A percentile compares a stretch with the other conserved stretches of the same genome.
Conservation (phyloP, 2,888 invertebrate genomes). For the Xylota segnis region DNA sequence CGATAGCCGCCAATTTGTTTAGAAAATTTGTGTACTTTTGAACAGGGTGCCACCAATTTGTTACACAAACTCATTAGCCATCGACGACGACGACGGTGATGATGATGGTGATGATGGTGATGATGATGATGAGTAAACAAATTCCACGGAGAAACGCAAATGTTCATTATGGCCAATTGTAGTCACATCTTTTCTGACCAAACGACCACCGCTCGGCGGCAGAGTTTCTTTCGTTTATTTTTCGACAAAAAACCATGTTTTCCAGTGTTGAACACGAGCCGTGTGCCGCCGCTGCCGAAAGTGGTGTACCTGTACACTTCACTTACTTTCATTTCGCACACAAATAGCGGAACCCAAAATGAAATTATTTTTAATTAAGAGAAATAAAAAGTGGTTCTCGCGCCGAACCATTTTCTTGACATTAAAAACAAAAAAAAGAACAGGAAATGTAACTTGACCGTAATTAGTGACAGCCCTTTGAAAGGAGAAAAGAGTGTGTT, state of each 20-base stretch:
- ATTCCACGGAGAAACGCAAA: slow-evolving; percentile 28
- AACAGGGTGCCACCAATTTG: slow-evolving; percentile 51
- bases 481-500: slow-evolving; percentile 14
- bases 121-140: slow-evolving; percentile 11
- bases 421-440: not conserved
- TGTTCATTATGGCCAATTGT: slow-evolving; percentile 42
- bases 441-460: slow-evolving; percentile 41
- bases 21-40: not conserved
- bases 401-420: not conserved
- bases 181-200: not conserved
- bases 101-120: no score
- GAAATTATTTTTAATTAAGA: slow-evolving; percentile 47
- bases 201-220: not conserved
- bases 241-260: slow-evolving; percentile 12
- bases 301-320: slow-evolving; percentile 39
- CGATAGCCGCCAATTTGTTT: slow-evolving; percentile 36
- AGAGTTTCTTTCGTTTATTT: slow-evolving; percentile 24
- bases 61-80: slow-evolving; percentile 51
- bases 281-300: slow-evolving; percentile 11
- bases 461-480: slow-evolving; percentile 26
- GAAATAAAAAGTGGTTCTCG: slow-evolving; percentile 45
- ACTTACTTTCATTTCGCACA: slow-evolving; percentile 68
- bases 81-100: no score
- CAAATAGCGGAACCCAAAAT: slow-evolving; percentile 26
- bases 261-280: slow-evolving; percentile 22